Base-by-base conservation (phyloP, 2,888 invertebrate genomes). In the Drosophila dives region DNA sequence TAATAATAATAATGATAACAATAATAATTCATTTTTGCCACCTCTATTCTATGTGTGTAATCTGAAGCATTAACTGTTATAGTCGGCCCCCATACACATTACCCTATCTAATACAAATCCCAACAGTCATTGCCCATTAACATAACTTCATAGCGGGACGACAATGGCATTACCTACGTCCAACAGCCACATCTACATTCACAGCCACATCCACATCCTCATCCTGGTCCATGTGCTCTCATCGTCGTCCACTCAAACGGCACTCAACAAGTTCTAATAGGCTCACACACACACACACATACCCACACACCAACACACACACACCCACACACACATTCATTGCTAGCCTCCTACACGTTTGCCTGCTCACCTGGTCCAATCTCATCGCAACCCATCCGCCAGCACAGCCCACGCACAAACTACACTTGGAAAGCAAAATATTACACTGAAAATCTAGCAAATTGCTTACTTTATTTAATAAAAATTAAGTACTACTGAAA, bases 201-300 rank as follows among this genome's bases (percentile, higher is more conserved):
- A 56, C 17, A 36, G 17, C 17, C 17, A 11, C 53, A 53, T 33
- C 20, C 20, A 34, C 17, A n/a, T 11, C 12, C 36, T 26, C 36
- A 55, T 38, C 54, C 36, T 83, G 79, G 78, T 89, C 54, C 36
- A 86, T 81, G 81, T 89, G 79, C 84, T 78, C 75, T 80, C 82
- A 75, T 68, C 75, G 61, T 70, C 72, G 72, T 81, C 74, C 72
- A 78, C 83, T 89, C 74, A 69, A 89, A 74, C 75, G 89, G 79
- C 77, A 84, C 84, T 85, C 85, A 85, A 86, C 89, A 80, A 81
- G 89, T 85, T 85, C 85, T 89, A 84, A 89, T 85, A 81, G 84
- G 74, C 83, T 40, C 67, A 70, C 63, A 81, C 53, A 65, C 36
- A 56, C 29, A 69, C 45, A 62, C 50, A 48, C 72, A 51, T 40